phyloP scores from a whole-genome alignment of 2,888 invertebrate species.

The Brachylomia viminalis region DNA sequence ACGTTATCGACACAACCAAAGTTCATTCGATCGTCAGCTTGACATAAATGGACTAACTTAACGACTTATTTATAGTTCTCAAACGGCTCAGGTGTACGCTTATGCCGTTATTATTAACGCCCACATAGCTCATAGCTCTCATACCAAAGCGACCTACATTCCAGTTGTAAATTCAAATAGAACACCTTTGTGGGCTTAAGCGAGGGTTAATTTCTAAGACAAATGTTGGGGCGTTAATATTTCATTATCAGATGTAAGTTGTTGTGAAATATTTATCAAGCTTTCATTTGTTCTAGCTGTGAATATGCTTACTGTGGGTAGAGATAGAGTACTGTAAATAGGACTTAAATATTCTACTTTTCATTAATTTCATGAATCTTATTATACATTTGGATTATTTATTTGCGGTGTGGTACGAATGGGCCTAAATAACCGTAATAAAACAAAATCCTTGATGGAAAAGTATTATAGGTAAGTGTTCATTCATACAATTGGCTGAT shows the following conservation, averaged over 20 bases:
- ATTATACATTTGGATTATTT: slow-evolving; percentile 1
- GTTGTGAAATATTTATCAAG: slow-evolving; percentile 48
- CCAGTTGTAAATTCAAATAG: slow-evolving; percentile 54
- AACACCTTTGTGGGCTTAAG: slow-evolving; percentile 50
- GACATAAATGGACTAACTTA: slow-evolving; percentile 41
- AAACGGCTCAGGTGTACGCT: slow-evolving; percentile 44
- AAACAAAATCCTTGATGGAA: not conserved
- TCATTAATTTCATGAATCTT: slow-evolving; percentile 9
- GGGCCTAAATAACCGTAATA: not conserved
- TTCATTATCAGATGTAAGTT: slow-evolving; percentile 53
- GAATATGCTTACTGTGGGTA: not conserved
- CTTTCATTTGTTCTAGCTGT: slow-evolving; percentile 28
- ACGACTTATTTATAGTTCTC: slow-evolving; percentile 54
- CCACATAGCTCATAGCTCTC: slow-evolving; percentile 30
- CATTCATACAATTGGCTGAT: not conserved
- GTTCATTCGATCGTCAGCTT: slow-evolving; percentile 20
- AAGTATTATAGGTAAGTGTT: not conserved
- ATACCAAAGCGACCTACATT: slow-evolving; percentile 60
- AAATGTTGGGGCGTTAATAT: slow-evolving; percentile 57
- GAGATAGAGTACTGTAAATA: slow-evolving; percentile 11
- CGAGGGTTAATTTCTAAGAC: slow-evolving; percentile 56
- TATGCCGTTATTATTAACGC: slow-evolving; percentile 50
- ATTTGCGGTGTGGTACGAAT: slow-evolving; percentile 1
- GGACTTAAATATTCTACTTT: not conserved
- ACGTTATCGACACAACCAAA: slow-evolving; percentile 14